Conservation (phyloP, 2,797 vertebrate species). For the Carapus acus region DNA sequence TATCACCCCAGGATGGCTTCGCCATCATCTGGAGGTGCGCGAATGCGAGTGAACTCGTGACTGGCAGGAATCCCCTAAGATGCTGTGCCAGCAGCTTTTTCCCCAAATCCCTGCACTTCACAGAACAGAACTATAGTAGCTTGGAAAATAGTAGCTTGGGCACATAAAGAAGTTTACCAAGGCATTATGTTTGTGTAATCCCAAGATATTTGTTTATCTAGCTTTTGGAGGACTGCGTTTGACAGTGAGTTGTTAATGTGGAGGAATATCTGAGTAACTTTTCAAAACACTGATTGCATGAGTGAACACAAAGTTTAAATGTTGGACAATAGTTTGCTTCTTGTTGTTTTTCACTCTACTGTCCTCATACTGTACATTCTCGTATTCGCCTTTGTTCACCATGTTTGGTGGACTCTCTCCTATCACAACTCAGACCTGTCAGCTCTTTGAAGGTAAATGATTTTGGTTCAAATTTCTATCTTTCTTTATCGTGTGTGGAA, state of each 20-base stretch:
- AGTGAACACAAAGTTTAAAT: slow-evolving; percentile 24
- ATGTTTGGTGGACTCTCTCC: too few species aligned
- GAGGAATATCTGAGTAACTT: slow-evolving; percentile 18
- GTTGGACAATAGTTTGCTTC: slow-evolving; percentile 23
- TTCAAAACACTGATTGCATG: slow-evolving; percentile 29
- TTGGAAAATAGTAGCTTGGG: not conserved
- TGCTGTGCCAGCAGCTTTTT: not conserved
- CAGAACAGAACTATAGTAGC: not conserved
- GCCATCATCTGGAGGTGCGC: slow-evolving; percentile 14
- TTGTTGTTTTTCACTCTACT: slow-evolving; percentile 16
- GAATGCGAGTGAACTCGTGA: slow-evolving; percentile 18
- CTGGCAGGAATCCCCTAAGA: slow-evolving; percentile 31
- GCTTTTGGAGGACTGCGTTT: slow-evolving; percentile 20
- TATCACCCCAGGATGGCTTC: slow-evolving; percentile 21
- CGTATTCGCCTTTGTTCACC: slow-evolving; percentile 10
- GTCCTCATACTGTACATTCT: not conserved
- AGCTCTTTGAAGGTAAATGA: slow-evolving; percentile 48
- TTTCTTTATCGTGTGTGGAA: slow-evolving; percentile 53
- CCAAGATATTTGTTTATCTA: slow-evolving; percentile 6
- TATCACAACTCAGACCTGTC: slow-evolving; percentile 51
- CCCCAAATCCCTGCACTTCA: too few species aligned
- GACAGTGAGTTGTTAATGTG: slow-evolving; percentile 9
- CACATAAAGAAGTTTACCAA: not conserved
- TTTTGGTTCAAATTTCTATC: slow-evolving; percentile 38
- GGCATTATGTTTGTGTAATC: slow-evolving; percentile 1